Evolutionary conservation across 2,888 invertebrate species (phyloP), one percentile per base, ranked within the genome.

Genomic region (Hydropsyche betteni): DNA sequence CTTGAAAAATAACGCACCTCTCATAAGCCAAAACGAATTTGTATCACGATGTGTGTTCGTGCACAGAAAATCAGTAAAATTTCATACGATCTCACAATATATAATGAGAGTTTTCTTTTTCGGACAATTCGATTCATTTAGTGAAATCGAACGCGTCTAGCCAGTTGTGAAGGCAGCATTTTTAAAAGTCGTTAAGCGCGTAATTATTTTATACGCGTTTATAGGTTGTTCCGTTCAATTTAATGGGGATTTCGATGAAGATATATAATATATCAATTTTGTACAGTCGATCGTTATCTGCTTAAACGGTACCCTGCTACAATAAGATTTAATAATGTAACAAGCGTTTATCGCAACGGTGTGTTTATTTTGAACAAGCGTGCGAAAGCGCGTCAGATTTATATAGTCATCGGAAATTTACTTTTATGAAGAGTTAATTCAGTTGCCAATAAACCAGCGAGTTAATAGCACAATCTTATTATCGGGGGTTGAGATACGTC

Each of bases 181-280:
- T 73, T 44, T 61, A 73, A 64, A 73, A 64, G 68, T 50, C 64
- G 73, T 73, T 73, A 73, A 73, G 51, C 52, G 73, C 61, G 64
- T 36, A 64, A 64, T 64, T 64, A 64, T 64, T 64, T 64, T 36
- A 12, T 64, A 10, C 64, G 64, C 64, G 36, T 34, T 64, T 64
- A 64, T 34, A 36, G 36, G 64, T 64, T 64, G 64, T 64, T 64
- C 64, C 1, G 33, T 64, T 36, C 34, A n/a, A 4, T 64, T 64
- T 64, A 36, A 64, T 64, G 64, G 36, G 34, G 64, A 64, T 64
- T 36, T 64, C 64, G 64, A 64, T 64, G 36, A 36, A 36, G 64
- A 36, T 36, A 64, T 64, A 36, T 36, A 64, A n/a, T 64, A 64
- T 64, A 33, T 64, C 64, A 64, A 64, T 64, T 64, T 64, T n/a